phyloP scores from a whole-genome alignment of 2,113 vertebrate genomes.

The Myxocyprinus asiaticus region DNA sequence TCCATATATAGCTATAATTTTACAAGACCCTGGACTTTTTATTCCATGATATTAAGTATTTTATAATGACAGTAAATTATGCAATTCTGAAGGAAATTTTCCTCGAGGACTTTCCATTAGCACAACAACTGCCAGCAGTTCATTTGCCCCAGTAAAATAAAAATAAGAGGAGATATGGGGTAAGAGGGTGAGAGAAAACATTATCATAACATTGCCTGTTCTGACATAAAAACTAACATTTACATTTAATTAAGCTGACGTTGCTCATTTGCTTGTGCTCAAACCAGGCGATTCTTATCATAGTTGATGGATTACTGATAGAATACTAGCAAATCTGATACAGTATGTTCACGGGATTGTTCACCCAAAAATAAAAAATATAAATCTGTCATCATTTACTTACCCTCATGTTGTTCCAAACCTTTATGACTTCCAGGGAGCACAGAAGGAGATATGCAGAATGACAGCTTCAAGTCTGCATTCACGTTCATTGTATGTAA shows the following conservation, averaged over 20 bases:
- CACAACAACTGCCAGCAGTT: conserved; percentile 38
- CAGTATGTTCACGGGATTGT: too few species aligned
- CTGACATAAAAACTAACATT: conserved; percentile 53
- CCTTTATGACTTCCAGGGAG: too few species aligned
- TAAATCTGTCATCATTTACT: too few species aligned
- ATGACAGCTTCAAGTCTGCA: too few species aligned
- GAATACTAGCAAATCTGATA: not conserved
- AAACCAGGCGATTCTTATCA: conserved; percentile 31
- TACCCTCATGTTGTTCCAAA: too few species aligned
- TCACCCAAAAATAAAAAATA: too few species aligned
- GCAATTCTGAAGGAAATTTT: conserved; percentile 17
- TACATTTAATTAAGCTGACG: conserved; percentile 50
- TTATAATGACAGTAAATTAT: conserved; percentile 52
- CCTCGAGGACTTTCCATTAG: conserved; percentile 44
- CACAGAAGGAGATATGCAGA: too few species aligned
- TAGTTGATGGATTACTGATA: not conserved
- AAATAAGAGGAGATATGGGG: conserved; percentile 5
- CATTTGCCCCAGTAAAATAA: conserved; percentile 49
- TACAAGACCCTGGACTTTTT: conserved; percentile 1
- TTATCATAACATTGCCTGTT: conserved; percentile 55
- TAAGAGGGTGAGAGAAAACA: conserved; percentile 25
- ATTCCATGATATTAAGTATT: conserved; percentile 2
- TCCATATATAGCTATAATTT: not conserved
- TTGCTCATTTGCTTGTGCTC: conserved; percentile 51
- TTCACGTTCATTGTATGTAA: too few species aligned